Base-by-base conservation (phyloP, 2,888 invertebrate genomes). In the Ceriagrion tenellum region DNA sequence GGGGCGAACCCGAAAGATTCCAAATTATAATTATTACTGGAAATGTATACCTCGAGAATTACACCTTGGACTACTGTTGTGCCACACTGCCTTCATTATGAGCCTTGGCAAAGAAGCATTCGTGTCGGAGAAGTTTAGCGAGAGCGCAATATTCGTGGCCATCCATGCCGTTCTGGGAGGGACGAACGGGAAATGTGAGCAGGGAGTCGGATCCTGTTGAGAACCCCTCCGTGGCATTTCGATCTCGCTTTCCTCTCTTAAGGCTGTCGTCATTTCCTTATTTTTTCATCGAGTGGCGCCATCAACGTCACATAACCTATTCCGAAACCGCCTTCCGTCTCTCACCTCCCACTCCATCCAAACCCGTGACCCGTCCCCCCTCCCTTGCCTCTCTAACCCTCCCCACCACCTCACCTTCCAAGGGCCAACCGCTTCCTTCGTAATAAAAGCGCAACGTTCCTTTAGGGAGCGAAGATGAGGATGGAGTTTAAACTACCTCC, bases 291-390 rank as follows among this genome's bases (percentile, higher is more conserved):
- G 81, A 81, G 81, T 81, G 81, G 35, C 30, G 81, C 81, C 81
- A 81, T 81, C 35, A 81, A 16, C 81, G 81, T 81, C 81, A 81
- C 81, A 81, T 81, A 81, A 81, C 81, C 81, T 81, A 81, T 81
- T 81, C 81, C 69, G n/a, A 8, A 47, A 47, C 47, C 47, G 8
- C 47, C 47, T 26, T 12, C 69, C n/a, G n/a, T n/a, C 69, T 20
- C 69, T 69, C 13, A 12, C 69, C n/a, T 23, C 69, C 69, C n/a
- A 69, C 26, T n/a, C 69, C 69, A 59, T 59, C 59, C 69, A 4
- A n/a, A n/a, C 10, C n/a, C 69, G 12, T 69, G 69, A 69, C 69
- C 69, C 20, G 26, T 20, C 69, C 81, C 16, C 13, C 81, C 81
- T 35, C 30, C 81, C 30, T 6, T 2, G 6, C 18, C 81, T 81